Percentiles rank a stretch among this genome's conserved stretches.
These are phyloP conservation scores for Circaetus gallicus DNA, from an alignment of 2,113 vertebrate species.

Conservation along the genomic window DNA sequence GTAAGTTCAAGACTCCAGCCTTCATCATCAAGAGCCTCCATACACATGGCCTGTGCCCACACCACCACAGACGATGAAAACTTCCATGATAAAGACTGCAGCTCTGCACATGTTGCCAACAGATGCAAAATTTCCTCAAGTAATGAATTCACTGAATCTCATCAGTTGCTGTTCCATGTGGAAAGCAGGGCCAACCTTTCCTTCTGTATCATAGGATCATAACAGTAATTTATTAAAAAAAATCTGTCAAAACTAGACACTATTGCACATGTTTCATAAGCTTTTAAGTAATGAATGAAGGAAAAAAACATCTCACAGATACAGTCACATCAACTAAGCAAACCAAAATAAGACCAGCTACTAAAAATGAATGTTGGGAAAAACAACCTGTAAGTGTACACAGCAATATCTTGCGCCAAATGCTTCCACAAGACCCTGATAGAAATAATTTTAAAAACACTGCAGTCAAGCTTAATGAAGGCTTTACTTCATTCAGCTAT, in stretches of 20 bases:
- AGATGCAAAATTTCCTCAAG: not conserved
- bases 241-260: not conserved
- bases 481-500: not conserved
- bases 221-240: not conserved
- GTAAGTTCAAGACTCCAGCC: not conserved
- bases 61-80: not conserved
- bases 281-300: slow-evolving; percentile 17
- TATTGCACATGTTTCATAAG: not conserved
- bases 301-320: not conserved
- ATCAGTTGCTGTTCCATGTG: not conserved
- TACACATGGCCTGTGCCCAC: not conserved
- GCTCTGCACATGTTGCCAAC: not conserved
- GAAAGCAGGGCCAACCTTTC: not conserved
- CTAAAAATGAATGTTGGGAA: not conserved
- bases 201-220: not conserved
- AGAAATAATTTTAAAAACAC: not conserved
- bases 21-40: not conserved
- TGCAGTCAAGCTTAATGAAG: not conserved
- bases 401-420: not conserved
- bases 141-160: not conserved
- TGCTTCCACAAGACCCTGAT: not conserved
- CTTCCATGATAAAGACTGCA: not conserved
- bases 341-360: slow-evolving; percentile 6
- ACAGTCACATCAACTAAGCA: not conserved
- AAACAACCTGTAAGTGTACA: not conserved